Conservation (phyloP, 2,797 vertebrate genomes). For the Cheirogaleus major region DNA sequence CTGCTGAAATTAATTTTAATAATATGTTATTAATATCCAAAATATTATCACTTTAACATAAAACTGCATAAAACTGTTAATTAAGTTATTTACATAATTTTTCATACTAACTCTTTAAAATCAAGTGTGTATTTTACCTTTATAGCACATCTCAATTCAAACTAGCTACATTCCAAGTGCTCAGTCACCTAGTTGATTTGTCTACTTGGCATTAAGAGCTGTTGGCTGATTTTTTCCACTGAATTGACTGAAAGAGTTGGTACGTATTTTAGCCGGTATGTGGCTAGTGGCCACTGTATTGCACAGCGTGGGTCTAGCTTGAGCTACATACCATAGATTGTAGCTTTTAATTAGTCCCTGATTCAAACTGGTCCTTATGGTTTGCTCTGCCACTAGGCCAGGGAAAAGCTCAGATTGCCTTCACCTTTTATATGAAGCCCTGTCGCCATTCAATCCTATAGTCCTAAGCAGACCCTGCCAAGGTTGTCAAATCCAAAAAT, state of each 20-base stretch:
- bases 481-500: slow-evolving; percentile 45
- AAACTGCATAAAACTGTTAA: slow-evolving; percentile 33
- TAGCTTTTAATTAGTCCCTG: neutral
- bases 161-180: neutral
- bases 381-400: neutral
- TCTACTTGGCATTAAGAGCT: slow-evolving; percentile 18
- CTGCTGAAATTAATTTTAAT: neutral
- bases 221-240: neutral
- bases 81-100: neutral
- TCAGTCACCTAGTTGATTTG: neutral
- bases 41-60: slow-evolving; percentile 15
- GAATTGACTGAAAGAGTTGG: neutral
- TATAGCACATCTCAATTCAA: neutral
- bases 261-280: neutral
- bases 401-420: neutral
- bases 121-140: neutral
- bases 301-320: neutral
- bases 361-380: neutral
- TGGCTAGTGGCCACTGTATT: neutral
- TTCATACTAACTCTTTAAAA: slow-evolving; percentile 25
- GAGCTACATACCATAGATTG: neutral
- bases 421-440: slow-evolving; percentile 2
- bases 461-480: neutral
- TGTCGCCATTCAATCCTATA: neutral
- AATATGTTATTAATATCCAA: slow-evolving; percentile 25